Percentiles rank a stretch among this genome's conserved stretches.
phyloP scores from a whole-genome alignment of 2,797 vertebrate genomes.

The Neosalanx taihuensis region DNA sequence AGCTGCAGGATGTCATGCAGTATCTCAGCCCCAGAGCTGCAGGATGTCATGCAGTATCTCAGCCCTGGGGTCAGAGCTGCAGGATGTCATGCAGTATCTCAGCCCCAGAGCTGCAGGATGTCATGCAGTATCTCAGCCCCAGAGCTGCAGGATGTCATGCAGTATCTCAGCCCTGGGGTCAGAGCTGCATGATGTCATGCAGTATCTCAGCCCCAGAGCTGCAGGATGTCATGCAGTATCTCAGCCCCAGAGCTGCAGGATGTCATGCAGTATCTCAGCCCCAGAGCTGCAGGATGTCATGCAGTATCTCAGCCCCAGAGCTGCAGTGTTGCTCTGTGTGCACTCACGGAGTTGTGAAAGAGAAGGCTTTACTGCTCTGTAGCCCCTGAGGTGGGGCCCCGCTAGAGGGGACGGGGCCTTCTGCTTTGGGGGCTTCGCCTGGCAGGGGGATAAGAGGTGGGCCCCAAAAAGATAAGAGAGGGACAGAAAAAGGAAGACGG shows the following conservation, averaged over 20 bases:
- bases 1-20: neutral
- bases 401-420: slow-evolving; percentile 41
- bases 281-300: no score
- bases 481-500: neutral
- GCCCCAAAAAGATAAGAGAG: neutral
- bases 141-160: neutral
- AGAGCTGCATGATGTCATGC: neutral
- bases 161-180: no score
- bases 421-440: slow-evolving; percentile 58
- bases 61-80: neutral
- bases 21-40: no score
- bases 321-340: neutral
- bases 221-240: no score
- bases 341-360: slow-evolving; percentile 67
- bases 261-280: no score
- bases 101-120: neutral
- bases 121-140: no score
- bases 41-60: no score
- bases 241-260: no score
- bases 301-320: no score
- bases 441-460: neutral
- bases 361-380: slow-evolving; percentile 68
- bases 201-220: no score
- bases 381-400: slow-evolving; percentile 31
- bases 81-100: no score